phyloP scores from a whole-genome alignment of 2,888 invertebrate genomes.

The Callinectes sapidus region DNA sequence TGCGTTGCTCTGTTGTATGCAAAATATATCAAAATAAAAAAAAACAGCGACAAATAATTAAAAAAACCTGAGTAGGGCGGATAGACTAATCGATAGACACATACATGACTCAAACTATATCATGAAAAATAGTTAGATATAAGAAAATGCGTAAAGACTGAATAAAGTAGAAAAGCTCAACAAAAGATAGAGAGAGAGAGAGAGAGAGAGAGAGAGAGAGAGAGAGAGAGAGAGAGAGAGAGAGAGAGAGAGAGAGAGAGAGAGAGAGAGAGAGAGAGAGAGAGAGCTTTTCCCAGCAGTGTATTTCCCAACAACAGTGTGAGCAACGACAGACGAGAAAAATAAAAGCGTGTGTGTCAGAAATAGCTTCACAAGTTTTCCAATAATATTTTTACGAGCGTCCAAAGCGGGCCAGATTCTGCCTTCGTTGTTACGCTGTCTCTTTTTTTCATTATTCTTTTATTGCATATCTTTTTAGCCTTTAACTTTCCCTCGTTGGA shows the following conservation, averaged over 20 bases:
- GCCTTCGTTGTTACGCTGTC: neutral
- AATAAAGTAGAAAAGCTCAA: neutral
- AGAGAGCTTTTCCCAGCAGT: neutral
- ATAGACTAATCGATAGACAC: neutral
- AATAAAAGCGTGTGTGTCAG: neutral
- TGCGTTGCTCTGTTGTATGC: too few species aligned
- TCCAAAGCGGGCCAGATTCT: neutral
- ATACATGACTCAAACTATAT: neutral
- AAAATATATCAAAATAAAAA: neutral
- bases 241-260: too few species aligned
- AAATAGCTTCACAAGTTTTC: neutral
- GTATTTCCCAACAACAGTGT: too few species aligned
- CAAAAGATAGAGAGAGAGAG: too few species aligned
- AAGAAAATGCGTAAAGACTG: too few species aligned
- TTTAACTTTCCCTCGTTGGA: neutral
- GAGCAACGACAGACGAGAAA: neutral
- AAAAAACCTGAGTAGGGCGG: too few species aligned
- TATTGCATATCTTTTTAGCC: neutral
- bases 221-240: neutral
- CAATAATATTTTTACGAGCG: slow-evolving; percentile 7
- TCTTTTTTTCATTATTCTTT: neutral
- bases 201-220: neutral
- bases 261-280: neutral
- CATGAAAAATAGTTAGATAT: neutral
- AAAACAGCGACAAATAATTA: neutral